Evolutionary conservation across 2,113 vertebrate species (phyloP), one percentile per base, ranked within the genome.

Genomic region (Gnathonemus longibarbis): DNA sequence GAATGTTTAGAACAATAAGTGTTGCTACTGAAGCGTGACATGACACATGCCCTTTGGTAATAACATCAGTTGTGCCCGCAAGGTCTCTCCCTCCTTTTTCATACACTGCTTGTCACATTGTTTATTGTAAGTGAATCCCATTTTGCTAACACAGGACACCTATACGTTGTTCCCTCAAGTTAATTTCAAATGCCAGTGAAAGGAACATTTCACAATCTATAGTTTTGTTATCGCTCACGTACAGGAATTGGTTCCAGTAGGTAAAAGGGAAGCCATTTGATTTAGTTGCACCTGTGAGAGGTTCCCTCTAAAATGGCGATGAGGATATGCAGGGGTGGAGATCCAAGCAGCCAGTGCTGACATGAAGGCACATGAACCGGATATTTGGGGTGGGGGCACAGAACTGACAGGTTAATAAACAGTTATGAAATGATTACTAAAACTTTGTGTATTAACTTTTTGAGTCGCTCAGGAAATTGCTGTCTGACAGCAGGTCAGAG

Each of bases 401-500:
- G n/a, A 74, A 13, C 46, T 45, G 88, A 48, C 9, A 35, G 83
- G 80, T 85, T 48, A 90, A 86, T 90, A 42, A 31, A 70, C 62
- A 87, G 42, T 80, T 86, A 42, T 11, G 89, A 19, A 66, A 58
- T 90, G 84, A 50, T 66, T 24, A n/a, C 53, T 70, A 42, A 87
- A 87, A 19, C 15, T 80, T 42, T 80, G 74, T 80, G 53, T 27
- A 27, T 74, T 62, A 80, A 19, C 83, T 86, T 86, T n/a, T 7
- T 4, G 42, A 49, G 84, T 42, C 84, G 1, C 45, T 35, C 56
- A 49, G 83, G 89, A 90, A 90, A 84, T 62, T 66, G 89, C 89
- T 8, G 35, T 42, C 77, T 56, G 39, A 50, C 52, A 48, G 27
- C 46, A 52, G 31, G 15, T 53, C 24, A 17, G 31, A 89, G 35